A percentile compares a stretch with the other conserved stretches of the same genome.
These are phyloP conservation scores for Drosophila malerkotliana DNA, from an alignment of 1,140 invertebrate genomes.

Conservation along the genomic window DNA sequence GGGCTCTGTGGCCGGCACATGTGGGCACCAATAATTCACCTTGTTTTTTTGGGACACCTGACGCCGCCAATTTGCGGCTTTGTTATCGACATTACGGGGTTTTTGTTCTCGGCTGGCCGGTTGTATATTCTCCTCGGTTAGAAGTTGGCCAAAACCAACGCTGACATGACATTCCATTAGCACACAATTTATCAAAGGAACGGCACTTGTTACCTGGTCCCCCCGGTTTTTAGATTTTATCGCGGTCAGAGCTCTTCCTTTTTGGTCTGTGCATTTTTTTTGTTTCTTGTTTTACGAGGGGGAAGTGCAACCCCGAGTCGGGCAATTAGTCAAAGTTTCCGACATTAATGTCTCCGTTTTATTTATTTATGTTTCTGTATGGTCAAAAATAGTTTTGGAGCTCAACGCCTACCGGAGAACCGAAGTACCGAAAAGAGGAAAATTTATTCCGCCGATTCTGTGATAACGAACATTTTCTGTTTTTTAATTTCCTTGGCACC, in stretches of 20 bases:
- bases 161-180: slow-evolving; percentile 83
- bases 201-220: slow-evolving; percentile 62
- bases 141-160: slow-evolving; percentile 68
- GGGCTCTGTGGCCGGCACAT: slow-evolving; percentile 13
- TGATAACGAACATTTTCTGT: slow-evolving; percentile 59
- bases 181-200: slow-evolving; percentile 82
- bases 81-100: slow-evolving; percentile 42
- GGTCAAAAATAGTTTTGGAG: slow-evolving; percentile 64
- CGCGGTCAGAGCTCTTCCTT: slow-evolving; percentile 58
- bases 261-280: slow-evolving; percentile 4
- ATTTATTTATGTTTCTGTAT: slow-evolving; percentile 54
- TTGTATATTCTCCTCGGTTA: slow-evolving; percentile 50
- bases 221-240: slow-evolving; percentile 50
- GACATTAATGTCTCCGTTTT: slow-evolving; percentile 79
- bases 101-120: slow-evolving; percentile 1
- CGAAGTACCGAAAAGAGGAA: slow-evolving; percentile 12
- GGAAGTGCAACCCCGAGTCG: slow-evolving; percentile 26
- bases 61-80: slow-evolving; percentile 69
- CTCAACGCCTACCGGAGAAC: slow-evolving; percentile 60
- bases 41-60: slow-evolving; percentile 63
- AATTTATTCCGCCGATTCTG: slow-evolving; percentile 73
- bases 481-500: slow-evolving; percentile 63
- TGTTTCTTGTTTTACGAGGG: slow-evolving; percentile 2
- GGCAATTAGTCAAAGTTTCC: slow-evolving; percentile 78
- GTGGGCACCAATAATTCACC: slow-evolving; percentile 34